These are phyloP conservation scores for Rotaria magnacalcarata DNA, from an alignment of 2,888 invertebrate species.

Conservation along the genomic window DNA sequence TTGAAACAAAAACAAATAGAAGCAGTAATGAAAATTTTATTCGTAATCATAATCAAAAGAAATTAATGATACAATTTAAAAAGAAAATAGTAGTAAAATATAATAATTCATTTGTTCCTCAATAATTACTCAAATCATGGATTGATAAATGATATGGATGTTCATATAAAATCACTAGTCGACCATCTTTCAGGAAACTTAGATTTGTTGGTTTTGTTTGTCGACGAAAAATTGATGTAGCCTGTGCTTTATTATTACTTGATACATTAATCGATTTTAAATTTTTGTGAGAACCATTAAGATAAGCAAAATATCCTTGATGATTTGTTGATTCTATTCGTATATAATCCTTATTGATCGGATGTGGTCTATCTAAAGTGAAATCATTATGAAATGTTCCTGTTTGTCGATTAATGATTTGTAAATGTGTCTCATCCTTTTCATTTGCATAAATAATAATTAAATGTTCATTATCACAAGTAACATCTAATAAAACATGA, in stretches of 20 bases:
- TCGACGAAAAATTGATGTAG: background rate
- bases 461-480: background rate
- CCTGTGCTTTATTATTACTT: background rate
- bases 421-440: background rate
- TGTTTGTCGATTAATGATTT: background rate
- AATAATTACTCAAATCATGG: background rate
- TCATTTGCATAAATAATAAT: background rate
- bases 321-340: background rate
- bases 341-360: background rate
- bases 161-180: constrained; percentile 9
- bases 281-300: background rate
- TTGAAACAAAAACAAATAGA: no score
- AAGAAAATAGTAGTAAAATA: background rate
- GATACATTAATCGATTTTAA: background rate
- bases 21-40: background rate
- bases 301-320: background rate
- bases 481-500: background rate
- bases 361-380: background rate
- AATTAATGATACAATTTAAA: background rate
- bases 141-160: background rate
- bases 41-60: background rate
- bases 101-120: background rate
- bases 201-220: background rate
- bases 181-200: background rate
- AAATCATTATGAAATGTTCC: background rate